Evolutionary conservation across 2,113 vertebrate species (phyloP), one percentile per base, ranked within the genome.

Genomic region (Hyperoodon ampullatus): DNA sequence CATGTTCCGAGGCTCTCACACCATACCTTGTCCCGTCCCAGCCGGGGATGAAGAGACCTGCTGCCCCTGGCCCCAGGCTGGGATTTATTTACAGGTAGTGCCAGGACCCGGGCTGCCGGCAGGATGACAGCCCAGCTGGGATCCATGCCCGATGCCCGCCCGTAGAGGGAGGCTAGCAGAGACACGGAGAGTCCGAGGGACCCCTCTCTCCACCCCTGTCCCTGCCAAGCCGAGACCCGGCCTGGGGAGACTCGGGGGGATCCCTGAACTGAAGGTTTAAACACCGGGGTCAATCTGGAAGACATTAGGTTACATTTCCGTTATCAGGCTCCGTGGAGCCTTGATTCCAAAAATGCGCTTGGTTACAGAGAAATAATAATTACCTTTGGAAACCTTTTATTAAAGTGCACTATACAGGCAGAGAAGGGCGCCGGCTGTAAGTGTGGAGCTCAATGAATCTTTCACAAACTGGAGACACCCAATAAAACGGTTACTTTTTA

Each of bases 1-100:
- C 6, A 1, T 30, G 26, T 30, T 26, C 75, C 0, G 28, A 47
- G 66, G 19, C 1, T 1, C 70, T 63, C 28, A 0, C 12, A 5
- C 23, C 15, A 74, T 30, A 42, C 18, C 95, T 71, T 2, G 12
- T 39, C 6, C 44, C 63, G n/a, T 10, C 77, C 6, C 63, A 42
- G 63, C 2, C 21, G 10, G 60, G 13, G n/a, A 8, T 3, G 7
- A 58, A 42, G 14, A n/a, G 6, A n/a, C 26, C 19, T 47, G 33
- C 3, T 10, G 15, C 3, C 18, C 61, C 70, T 10, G 10, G 6
- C 63, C 26, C 28, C 63, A 65, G 58, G 21, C 30, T 35, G 47
- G n/a, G 35, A 12, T 13, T 8, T 7, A 12, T 18, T 5, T 4
- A n/a, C 9, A 14, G 63, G 74, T 4, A 1, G 28, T 0, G 9